Evolutionary conservation across 2,113 vertebrate genomes (phyloP).

Genomic region (Mormyrus lacerda): DNA sequence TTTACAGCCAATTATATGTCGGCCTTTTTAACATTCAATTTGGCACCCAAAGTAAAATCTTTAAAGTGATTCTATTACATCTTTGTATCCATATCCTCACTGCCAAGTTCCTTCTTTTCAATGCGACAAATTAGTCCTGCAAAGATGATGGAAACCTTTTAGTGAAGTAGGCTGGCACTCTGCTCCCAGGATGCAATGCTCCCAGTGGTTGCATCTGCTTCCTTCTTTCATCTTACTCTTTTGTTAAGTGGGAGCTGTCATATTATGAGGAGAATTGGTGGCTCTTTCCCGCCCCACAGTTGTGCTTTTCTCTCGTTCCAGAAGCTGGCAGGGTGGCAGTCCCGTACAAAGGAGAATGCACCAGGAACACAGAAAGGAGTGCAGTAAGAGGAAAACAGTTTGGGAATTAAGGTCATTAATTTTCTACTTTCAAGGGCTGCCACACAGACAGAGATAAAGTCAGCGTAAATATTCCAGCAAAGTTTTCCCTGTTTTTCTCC

Average conservation of each 20-base stretch:
- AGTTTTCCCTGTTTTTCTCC: constrained; percentile 97
- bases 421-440: constrained; percentile 99
- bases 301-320: constrained; percentile 76
- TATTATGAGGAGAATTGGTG: constrained; percentile 86
- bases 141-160: constrained; percentile 60
- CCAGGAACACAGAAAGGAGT: constrained; percentile 78
- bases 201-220: constrained; percentile 96
- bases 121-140: constrained; percentile 61
- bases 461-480: constrained; percentile 99
- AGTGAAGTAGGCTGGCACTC: constrained; percentile 63
- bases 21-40: constrained; percentile 41
- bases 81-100: constrained; percentile 48
- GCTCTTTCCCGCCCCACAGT: constrained; percentile 72
- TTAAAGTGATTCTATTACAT: constrained; percentile 50
- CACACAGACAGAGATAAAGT: constrained; percentile 99
- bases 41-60: constrained; percentile 50
- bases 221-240: constrained; percentile 90
- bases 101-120: constrained; percentile 44
- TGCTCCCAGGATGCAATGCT: constrained; percentile 90
- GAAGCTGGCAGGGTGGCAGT: constrained; percentile 89
- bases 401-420: constrained; percentile 99
- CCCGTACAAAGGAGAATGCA: constrained; percentile 81
- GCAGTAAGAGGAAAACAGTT: constrained; percentile 95
- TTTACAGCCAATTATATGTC: constrained; percentile 37
- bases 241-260: constrained; percentile 96